Evolutionary conservation across 2,797 vertebrate species (phyloP).

Genomic region (Onychomys torridus): DNA sequence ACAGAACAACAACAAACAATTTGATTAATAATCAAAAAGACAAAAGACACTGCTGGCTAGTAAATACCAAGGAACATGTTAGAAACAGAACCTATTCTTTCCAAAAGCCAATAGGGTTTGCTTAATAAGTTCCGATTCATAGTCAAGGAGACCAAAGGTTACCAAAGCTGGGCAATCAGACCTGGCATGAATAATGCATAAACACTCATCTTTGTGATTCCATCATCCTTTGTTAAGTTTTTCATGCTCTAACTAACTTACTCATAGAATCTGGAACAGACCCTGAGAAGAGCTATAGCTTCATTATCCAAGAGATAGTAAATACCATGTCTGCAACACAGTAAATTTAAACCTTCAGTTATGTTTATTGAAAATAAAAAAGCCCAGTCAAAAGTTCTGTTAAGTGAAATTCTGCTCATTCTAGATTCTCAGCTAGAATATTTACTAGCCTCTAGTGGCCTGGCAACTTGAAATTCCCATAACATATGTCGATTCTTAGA

Average conservation of each 20-base stretch:
- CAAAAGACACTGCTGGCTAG: background rate
- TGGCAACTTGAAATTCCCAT: background rate
- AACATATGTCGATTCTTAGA: background rate
- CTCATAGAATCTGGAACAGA: background rate
- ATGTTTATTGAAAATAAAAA: conserved; percentile 29
- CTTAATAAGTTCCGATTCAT: background rate
- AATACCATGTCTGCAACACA: background rate
- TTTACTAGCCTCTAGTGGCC: background rate
- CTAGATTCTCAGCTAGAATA: background rate
- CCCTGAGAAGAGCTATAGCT: background rate
- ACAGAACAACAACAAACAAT: background rate
- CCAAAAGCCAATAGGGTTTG: background rate
- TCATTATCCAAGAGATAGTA: background rate
- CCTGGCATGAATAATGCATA: background rate
- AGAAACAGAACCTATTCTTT: background rate
- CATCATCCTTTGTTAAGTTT: background rate
- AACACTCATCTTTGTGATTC: background rate
- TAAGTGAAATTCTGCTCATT: background rate
- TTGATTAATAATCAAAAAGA: background rate
- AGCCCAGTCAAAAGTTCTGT: background rate
- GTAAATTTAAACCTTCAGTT: background rate
- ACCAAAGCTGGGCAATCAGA: background rate
- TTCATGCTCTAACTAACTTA: background rate
- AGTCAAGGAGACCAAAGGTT: background rate
- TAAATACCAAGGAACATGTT: background rate